phyloP scores from a whole-genome alignment of 92 coral and sea anemone genomes.

The Heteractis magnifica region DNA sequence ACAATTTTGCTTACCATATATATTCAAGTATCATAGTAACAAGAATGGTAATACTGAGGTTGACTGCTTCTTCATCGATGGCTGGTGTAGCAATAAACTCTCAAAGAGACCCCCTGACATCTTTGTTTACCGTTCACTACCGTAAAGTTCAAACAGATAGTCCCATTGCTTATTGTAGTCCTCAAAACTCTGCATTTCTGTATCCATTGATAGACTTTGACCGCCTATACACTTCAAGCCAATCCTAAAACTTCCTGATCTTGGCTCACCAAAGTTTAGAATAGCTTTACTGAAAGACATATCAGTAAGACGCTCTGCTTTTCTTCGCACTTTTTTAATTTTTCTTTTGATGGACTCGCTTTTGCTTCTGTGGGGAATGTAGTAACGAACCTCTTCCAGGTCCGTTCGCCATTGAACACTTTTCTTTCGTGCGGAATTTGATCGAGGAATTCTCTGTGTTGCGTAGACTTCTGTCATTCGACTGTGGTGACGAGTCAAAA shows the following conservation, averaged over 20 bases:
- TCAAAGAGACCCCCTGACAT: neutral
- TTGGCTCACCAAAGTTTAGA: constrained; percentile 20
- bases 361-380: constrained; percentile 60
- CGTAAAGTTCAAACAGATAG: constrained; percentile 61
- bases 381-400: constrained; percentile 75
- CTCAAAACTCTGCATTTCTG: constrained; percentile 62
- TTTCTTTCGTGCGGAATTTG: constrained; percentile 69
- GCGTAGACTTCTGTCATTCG: constrained; percentile 52
- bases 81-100: neutral
- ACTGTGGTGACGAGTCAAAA: constrained; percentile 28
- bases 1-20: no score
- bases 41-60: no score
- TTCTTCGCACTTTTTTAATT: constrained; percentile 54
- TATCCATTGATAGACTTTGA: constrained; percentile 54
- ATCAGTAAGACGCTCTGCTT: constrained; percentile 62
- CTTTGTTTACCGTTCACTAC: neutral
- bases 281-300: constrained; percentile 24
- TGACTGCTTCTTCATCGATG: no score
- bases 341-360: constrained; percentile 62
- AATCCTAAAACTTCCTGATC: neutral
- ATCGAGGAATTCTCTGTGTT: constrained; percentile 43
- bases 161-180: constrained; percentile 82
- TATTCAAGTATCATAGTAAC: no score
- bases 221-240: constrained; percentile 37
- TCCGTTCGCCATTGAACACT: constrained; percentile 77